Conservation (phyloP, 2,113 vertebrate genomes). For the Lichenostomus cassidix region DNA sequence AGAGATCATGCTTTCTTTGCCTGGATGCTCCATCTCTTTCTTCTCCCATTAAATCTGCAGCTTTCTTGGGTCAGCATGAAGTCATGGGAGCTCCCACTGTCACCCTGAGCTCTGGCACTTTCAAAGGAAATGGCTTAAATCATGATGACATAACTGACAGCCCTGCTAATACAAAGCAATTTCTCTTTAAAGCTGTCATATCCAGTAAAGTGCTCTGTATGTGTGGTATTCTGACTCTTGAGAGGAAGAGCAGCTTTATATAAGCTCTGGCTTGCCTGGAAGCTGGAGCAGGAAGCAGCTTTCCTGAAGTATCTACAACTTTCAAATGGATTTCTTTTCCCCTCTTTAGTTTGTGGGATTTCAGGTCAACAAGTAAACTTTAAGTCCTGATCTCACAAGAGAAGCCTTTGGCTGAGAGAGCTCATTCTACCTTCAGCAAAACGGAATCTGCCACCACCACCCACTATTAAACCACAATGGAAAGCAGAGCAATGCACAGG, state of each 20-base stretch:
- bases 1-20: background rate
- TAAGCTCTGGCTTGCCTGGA: constrained; percentile 46
- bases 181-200: constrained; percentile 62
- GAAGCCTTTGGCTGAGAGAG: background rate
- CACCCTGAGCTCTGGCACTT: constrained; percentile 51
- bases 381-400: background rate
- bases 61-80: constrained; percentile 48
- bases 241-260: constrained; percentile 46
- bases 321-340: constrained; percentile 4
- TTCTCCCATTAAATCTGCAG: constrained; percentile 32
- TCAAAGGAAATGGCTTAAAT: constrained; percentile 49
- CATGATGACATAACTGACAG: constrained; percentile 65
- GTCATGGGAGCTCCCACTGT: constrained; percentile 28
- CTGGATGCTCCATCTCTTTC: background rate
- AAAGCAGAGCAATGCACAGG: background rate
- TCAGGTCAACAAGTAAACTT: constrained; percentile 27
- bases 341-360: constrained; percentile 8
- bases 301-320: background rate
- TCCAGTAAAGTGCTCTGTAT: constrained; percentile 44
- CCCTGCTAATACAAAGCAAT: constrained; percentile 59
- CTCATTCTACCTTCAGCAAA: background rate
- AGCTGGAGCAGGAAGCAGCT: constrained; percentile 23
- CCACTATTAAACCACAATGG: background rate
- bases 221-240: constrained; percentile 31
- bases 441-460: background rate